phyloP scores from a whole-genome alignment of 2,797 vertebrate genomes.

The Propithecus deckenii region DNA sequence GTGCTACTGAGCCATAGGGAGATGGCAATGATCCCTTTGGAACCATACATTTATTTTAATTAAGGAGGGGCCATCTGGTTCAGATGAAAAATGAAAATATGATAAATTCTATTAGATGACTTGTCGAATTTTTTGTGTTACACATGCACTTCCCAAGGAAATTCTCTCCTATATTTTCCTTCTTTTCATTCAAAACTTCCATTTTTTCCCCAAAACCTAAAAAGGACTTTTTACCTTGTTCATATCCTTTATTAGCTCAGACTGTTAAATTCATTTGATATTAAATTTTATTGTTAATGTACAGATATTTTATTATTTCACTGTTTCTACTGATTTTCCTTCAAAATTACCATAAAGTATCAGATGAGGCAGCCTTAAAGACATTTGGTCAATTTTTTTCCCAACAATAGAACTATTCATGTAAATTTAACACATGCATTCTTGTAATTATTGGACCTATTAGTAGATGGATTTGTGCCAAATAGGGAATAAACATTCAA shows the following conservation, averaged over 20 bases:
- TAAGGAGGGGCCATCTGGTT: slow-evolving; percentile 78
- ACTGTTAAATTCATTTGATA: not conserved
- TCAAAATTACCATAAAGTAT: slow-evolving; percentile 3
- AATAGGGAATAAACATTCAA: slow-evolving; percentile 47
- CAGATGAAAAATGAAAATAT: slow-evolving; percentile 28
- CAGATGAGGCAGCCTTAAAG: not conserved
- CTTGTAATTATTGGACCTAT: slow-evolving; percentile 9
- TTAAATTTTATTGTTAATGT: not conserved
- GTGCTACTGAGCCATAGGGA: not conserved
- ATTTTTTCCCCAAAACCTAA: not conserved
- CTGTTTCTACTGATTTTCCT: not conserved
- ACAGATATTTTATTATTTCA: not conserved
- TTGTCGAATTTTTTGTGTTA: slow-evolving; percentile 1
- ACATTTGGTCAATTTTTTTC: not conserved
- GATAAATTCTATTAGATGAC: not conserved
- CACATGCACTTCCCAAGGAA: not conserved
- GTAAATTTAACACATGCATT: slow-evolving; percentile 29
- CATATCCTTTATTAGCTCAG: not conserved
- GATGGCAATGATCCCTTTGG: not conserved
- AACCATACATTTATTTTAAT: slow-evolving; percentile 65
- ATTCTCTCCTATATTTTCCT: not conserved
- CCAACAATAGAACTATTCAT: slow-evolving; percentile 17
- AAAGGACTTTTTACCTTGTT: not conserved
- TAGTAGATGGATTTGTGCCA: slow-evolving; percentile 52
- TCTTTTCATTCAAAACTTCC: not conserved